A percentile compares a stretch with the other conserved stretches of the same genome.
Evolutionary conservation across 1,140 invertebrate species (phyloP).

Genomic region (Drosophila simulans): DNA sequence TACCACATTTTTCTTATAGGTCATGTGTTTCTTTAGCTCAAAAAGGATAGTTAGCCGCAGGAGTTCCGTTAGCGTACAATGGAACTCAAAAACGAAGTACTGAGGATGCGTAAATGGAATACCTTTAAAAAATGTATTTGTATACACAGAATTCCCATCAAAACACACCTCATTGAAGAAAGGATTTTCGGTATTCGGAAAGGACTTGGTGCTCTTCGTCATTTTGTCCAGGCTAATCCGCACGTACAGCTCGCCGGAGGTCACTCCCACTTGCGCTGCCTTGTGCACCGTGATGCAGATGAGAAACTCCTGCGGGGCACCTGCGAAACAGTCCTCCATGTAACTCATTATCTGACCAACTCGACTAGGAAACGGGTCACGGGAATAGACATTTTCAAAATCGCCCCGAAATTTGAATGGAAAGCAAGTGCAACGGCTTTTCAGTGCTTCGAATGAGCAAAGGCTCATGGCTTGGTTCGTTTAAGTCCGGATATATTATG

Average conservation of each 20-base stretch:
- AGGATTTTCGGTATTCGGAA: slow-evolving; percentile 86
- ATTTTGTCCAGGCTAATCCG: slow-evolving; percentile 86
- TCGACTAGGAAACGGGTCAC: not conserved
- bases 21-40: slow-evolving; percentile 85
- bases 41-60: slow-evolving; percentile 84
- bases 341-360: slow-evolving; percentile 43
- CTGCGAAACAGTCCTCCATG: slow-evolving; percentile 66
- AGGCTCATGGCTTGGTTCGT: slow-evolving; percentile 32
- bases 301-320: slow-evolving; percentile 71
- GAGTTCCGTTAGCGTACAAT: slow-evolving; percentile 85
- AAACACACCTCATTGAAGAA: slow-evolving; percentile 87
- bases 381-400: slow-evolving; percentile 11
- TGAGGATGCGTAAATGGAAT: slow-evolving; percentile 57
- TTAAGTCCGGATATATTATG: not conserved
- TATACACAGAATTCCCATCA: not conserved
- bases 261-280: slow-evolving; percentile 60
- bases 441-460: slow-evolving; percentile 20
- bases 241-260: slow-evolving; percentile 86
- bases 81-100: slow-evolving; percentile 91
- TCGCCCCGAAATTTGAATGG: slow-evolving; percentile 12
- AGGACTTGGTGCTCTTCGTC: slow-evolving; percentile 85
- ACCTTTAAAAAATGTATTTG: too few relatives aligned
- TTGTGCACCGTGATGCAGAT: slow-evolving; percentile 81
- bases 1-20: slow-evolving; percentile 85
- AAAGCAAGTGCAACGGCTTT: slow-evolving; percentile 17